Evolutionary conservation across 2,113 vertebrate species (phyloP).

Genomic region (Camelus bactrianus): DNA sequence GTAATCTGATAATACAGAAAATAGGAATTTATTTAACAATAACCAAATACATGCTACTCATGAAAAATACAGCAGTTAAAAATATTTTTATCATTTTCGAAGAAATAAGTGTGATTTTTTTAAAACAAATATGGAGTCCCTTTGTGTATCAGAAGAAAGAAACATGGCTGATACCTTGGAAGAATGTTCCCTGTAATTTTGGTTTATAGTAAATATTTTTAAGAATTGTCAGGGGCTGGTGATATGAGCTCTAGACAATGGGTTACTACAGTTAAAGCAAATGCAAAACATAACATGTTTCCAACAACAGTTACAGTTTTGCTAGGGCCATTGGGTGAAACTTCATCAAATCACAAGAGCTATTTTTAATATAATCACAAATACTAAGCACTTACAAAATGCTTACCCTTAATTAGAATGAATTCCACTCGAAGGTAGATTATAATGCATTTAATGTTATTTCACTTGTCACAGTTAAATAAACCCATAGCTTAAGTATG

Average conservation of each 20-base stretch:
- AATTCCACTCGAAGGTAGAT: slow-evolving; percentile 77
- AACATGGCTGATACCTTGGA: neutral
- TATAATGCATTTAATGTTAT: slow-evolving; percentile 71
- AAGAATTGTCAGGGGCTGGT: neutral
- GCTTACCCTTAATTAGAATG: slow-evolving; percentile 79
- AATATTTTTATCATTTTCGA: neutral
- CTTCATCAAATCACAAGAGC: slow-evolving; percentile 61
- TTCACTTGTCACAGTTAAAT: slow-evolving; percentile 77
- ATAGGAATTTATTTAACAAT: neutral
- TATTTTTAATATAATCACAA: slow-evolving; percentile 78
- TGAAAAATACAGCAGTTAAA: neutral
- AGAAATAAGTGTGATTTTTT: neutral
- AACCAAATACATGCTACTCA: neutral
- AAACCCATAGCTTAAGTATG: slow-evolving; percentile 79
- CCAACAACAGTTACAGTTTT: slow-evolving; percentile 52
- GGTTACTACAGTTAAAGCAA: slow-evolving; percentile 62
- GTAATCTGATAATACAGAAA: neutral
- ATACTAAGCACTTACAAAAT: slow-evolving; percentile 82
- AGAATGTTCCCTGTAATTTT: neutral
- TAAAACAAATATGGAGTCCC: neutral
- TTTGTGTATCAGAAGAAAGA: neutral
- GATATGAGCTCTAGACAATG: slow-evolving; percentile 42
- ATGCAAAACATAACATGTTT: slow-evolving; percentile 60
- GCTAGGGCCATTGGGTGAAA: slow-evolving; percentile 23
- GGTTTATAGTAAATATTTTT: neutral